Base-by-base conservation (phyloP, 2,888 invertebrate species). In the Limnephilus auricula region DNA sequence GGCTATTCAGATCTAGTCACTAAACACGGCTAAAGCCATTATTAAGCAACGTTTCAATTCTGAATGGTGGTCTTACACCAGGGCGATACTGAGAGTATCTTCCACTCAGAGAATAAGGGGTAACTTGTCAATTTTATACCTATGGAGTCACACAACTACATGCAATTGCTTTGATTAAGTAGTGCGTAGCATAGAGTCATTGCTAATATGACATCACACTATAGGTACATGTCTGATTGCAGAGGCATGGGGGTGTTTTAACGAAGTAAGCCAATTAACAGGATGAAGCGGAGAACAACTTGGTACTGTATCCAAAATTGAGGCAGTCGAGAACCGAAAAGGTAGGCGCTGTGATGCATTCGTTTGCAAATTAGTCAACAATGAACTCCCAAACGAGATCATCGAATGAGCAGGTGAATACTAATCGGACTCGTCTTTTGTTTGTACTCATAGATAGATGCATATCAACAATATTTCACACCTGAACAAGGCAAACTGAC, bases 191-290 rank as follows among this genome's bases (percentile, higher is more conserved):
- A 32, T 34, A 37, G 65, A 65, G 78, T 78, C 78, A 88, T 88
- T 88, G 37, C 79, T 88, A 88, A 78, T 25, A 88, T 78, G 65
- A 78, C 79, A 88, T 34, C 65, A 78, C 2, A 32, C 37, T 84
- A n/a, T n/a, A 18, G 13, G 34, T 83, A 10, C 78, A 31, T 65
- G 87, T 87, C 87, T 65, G 32, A 78, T 65, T 45, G 13, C 50
- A 65, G 5, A 85, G n/a, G 30, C 86, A 65, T 78, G 34, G 78
- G 78, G 79, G 87, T 31, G 87, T 78, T 34, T 40, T 25, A 88
- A 88, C 78, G 87, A 87, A 87, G 9, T 79, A 32, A 87, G 78
- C 25, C 78, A 78, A 87, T 87, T 87, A 87, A 87, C 78, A 65
- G 78, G 31, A 65, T 32, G 31, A 37, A 37, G 37, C 40, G 40